Evolutionary conservation across 2,113 vertebrate species (phyloP).

Genomic region (Erythrocercus mccallii): DNA sequence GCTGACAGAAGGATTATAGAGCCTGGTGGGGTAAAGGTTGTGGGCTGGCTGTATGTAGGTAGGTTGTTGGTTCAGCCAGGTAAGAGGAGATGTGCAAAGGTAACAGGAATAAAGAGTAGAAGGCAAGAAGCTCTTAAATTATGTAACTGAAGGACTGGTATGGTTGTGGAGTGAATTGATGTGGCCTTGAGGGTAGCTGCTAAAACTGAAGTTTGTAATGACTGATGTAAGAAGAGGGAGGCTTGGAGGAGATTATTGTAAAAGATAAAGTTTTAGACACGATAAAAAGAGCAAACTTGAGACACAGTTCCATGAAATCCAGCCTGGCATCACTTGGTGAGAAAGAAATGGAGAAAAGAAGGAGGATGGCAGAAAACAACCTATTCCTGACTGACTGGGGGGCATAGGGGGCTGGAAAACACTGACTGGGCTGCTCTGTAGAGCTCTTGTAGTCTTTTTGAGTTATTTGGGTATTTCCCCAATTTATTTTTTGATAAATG

Average conservation of each 20-base stretch:
- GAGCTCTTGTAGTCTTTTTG: background rate
- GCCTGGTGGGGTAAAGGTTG: background rate
- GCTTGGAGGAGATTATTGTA: background rate
- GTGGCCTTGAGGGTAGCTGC: background rate
- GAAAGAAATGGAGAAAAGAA: background rate
- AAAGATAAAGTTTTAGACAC: background rate
- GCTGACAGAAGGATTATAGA: background rate
- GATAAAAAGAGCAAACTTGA: background rate
- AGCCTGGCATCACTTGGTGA: background rate
- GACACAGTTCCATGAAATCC: background rate
- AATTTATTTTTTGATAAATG: background rate
- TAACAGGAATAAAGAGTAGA: conserved; percentile 5
- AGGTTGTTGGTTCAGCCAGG: background rate
- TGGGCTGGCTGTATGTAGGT: background rate
- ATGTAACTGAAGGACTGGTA: background rate
- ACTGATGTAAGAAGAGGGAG: background rate
- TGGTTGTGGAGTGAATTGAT: background rate
- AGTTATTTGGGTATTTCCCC: background rate
- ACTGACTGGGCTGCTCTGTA: background rate
- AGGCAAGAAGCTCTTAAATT: conserved; percentile 29
- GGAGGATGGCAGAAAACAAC: background rate
- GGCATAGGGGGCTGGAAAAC: background rate
- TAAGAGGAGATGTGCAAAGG: conserved; percentile 29
- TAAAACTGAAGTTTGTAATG: background rate
- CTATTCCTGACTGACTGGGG: fast-evolving